Conservation (phyloP, 2,113 vertebrate genomes). For the Narcine bancroftii region DNA sequence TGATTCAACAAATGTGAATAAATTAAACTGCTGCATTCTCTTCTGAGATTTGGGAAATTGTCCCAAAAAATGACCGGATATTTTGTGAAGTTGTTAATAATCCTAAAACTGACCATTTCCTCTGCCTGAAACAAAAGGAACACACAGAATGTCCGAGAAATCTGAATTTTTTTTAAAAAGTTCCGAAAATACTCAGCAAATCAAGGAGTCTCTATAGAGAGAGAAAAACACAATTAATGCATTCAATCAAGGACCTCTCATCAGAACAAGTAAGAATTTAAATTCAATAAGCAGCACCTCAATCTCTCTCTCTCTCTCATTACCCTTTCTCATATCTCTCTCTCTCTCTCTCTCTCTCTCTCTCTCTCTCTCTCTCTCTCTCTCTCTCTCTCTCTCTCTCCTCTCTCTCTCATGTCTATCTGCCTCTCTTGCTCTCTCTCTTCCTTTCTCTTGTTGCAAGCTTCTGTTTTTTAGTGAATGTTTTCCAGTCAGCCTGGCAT, state of each 20-base stretch:
- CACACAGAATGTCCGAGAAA: not conserved
- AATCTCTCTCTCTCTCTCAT: not conserved
- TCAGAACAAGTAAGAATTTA: not conserved
- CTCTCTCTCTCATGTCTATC: not conserved
- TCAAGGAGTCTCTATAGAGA: not conserved
- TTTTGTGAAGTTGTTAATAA: not conserved
- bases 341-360: not conserved
- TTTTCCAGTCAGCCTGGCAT: too few species aligned
- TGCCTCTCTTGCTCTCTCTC: not conserved
- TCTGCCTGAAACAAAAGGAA: not conserved
- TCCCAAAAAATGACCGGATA: not conserved
- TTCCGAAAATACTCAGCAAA: not conserved
- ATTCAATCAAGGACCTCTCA: not conserved
- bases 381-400: not conserved
- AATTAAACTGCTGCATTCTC: slow-evolving; percentile 17
- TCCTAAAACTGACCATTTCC: slow-evolving; percentile 6
- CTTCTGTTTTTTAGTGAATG: too few species aligned
- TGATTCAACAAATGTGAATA: slow-evolving; percentile 5
- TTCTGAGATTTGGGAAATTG: slow-evolving; percentile 1
- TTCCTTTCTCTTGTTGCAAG: not conserved
- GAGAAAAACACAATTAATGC: not conserved
- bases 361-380: not conserved
- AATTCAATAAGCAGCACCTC: not conserved
- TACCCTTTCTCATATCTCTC: not conserved
- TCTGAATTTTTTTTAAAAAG: not conserved